Evolutionary conservation across 2,888 invertebrate species (phyloP), one percentile per base, ranked within the genome.

Genomic region (Luffia ferchaultella): DNA sequence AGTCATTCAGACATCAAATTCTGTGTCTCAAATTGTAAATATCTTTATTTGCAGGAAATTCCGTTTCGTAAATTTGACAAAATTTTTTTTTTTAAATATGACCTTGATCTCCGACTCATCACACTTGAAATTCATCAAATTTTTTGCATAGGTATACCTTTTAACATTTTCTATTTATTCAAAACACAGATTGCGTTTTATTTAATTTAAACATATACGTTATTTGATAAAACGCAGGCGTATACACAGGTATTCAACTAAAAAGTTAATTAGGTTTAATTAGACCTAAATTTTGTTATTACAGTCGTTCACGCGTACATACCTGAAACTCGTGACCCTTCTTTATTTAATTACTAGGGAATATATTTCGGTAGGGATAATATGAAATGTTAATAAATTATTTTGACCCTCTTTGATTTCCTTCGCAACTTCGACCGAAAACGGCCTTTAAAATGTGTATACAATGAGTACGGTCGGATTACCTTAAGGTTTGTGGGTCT

Each of bases 391-490:
- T 40, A 47, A 30, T 47, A 20, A 47, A 16, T 47, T 19, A 19
- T 16, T 47, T 47, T 30, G 47, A 47, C 47, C 47, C 17, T 40
- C 47, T 30, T 18, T 30, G 30, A 12, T 30, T 30, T 30, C 30
- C 30, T 30, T 30, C 30, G 30, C 30, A 12, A 20, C 20, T 47
- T 47, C 12, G 47, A 47, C 47, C 19, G 20, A 20, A n/a, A 40
- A 18, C 20, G 30, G 40, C 7, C 30, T 47, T n/a, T 20, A 12
- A 30, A 30, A 30, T 12, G 30, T 30, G 30, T 30, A 30, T 12
- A 30, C 30, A 30, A 30, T 30, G 12, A 30, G 30, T 12, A 30
- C 30, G 30, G 30, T 30, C 12, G 30, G 30, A 30, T 30, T 30
- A 30, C 5, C 12, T 30, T 3, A 30, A 30, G 30, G 30, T 30